A percentile compares a stretch with the other conserved stretches of the same genome.
Conservation (phyloP, 2,797 vertebrate species). For the Pterois miles region DNA sequence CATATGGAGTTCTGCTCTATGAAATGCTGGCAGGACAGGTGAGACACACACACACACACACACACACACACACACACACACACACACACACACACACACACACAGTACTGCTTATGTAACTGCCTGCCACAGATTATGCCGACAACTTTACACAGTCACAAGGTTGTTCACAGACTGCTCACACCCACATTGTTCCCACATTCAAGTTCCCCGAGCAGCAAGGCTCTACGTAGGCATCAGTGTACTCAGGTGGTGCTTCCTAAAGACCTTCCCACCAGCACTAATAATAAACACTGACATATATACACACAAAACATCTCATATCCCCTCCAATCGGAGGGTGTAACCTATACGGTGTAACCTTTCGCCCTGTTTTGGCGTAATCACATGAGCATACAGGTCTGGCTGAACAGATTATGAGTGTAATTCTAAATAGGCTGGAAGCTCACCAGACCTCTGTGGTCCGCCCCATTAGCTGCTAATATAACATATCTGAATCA, state of each 20-base stretch:
- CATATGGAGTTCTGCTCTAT: slow-evolving; percentile 94
- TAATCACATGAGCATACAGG: too few species aligned
- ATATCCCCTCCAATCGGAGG: background rate
- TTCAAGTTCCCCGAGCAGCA: background rate
- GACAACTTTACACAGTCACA: background rate
- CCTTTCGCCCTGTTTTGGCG: background rate
- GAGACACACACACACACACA: slow-evolving; percentile 54
- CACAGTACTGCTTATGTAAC: background rate
- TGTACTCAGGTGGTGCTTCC: slow-evolving; percentile 29
- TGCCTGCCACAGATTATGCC: background rate
- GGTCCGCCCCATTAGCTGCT: background rate
- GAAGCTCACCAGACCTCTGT: background rate
- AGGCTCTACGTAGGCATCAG: background rate
- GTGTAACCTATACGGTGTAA: background rate
- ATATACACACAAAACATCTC: background rate
- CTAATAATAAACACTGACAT: slow-evolving; percentile 7
- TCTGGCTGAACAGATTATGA: too few species aligned
- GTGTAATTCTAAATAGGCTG: fast-evolving
- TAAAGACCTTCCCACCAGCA: slow-evolving; percentile 20
- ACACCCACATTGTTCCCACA: slow-evolving; percentile 17
- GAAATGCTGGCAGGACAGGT: slow-evolving; percentile 99
- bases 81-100: background rate
- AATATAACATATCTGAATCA: background rate
- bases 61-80: background rate
- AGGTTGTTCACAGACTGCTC: slow-evolving; percentile 13